These are phyloP conservation scores for Hoplostethus mediterraneus DNA, from an alignment of 2,797 vertebrate species.

Conservation along the genomic window DNA sequence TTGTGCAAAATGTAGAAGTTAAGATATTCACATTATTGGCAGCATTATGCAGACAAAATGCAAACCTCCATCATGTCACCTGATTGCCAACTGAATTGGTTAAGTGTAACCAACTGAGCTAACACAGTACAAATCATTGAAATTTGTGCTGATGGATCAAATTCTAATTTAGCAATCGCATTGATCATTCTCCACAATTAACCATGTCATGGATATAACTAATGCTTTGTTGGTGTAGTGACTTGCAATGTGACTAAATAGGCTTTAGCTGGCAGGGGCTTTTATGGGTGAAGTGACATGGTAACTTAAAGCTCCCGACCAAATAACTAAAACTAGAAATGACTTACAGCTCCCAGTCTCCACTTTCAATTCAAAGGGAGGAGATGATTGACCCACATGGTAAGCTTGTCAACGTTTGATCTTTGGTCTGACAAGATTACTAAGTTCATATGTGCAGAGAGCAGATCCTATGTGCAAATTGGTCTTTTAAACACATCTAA, in stretches of 20 bases:
- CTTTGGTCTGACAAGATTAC: not conserved
- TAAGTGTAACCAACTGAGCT: not conserved
- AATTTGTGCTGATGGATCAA: not conserved
- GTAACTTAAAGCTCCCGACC: not conserved
- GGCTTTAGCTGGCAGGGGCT: not conserved
- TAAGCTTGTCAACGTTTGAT: not conserved
- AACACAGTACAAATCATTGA: not conserved
- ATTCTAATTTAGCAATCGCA: not conserved
- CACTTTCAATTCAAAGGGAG: not conserved
- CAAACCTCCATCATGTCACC: not conserved
- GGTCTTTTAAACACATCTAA: not conserved
- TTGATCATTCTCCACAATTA: not conserved
- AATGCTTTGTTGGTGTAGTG: not conserved
- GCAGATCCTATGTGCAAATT: not conserved
- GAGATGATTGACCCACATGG: not conserved
- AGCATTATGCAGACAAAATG: not conserved
- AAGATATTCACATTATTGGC: not conserved
- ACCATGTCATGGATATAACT: not conserved
- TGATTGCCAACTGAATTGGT: not conserved
- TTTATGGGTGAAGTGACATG: not conserved
- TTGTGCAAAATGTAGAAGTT: not conserved
- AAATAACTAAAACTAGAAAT: not conserved
- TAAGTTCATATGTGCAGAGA: not conserved
- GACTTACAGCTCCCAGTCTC: not conserved
- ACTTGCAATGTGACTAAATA: not conserved